Conservation (phyloP, 2,113 vertebrate genomes). For the Corythaixoides concolor region DNA sequence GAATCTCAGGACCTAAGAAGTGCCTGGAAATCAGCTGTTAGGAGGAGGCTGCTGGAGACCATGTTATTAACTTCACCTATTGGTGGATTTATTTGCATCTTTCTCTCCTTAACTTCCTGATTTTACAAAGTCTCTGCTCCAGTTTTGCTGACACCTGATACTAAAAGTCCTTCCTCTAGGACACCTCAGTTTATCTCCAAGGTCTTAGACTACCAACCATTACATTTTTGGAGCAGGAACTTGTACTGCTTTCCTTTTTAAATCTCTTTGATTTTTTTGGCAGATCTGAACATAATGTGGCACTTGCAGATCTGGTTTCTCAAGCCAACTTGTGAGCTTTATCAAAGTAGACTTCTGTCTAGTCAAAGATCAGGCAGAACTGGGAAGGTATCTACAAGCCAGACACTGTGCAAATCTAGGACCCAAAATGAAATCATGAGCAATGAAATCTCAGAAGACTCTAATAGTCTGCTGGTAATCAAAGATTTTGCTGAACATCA, state of each 20-base stretch:
- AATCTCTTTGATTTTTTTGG: not conserved
- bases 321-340: not conserved
- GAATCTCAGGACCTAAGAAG: not conserved
- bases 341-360: not conserved
- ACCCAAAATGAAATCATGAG: not conserved
- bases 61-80: not conserved
- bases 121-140: not conserved
- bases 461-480: not conserved
- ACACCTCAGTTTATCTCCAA: not conserved
- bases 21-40: not conserved
- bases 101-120: accelerated
- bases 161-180: not conserved
- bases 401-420: not conserved
- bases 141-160: not conserved
- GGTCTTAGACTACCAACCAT: not conserved
- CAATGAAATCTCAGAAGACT: not conserved
- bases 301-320: not conserved
- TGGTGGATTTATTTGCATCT: not conserved
- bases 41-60: not conserved
- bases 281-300: not conserved
- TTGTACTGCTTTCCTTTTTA: not conserved
- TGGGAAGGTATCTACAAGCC: not conserved
- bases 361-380: not conserved
- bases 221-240: not conserved
- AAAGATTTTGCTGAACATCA: not conserved